Evolutionary conservation across 2,113 vertebrate genomes (phyloP).

Genomic region (Chloropsis cyanopogon): DNA sequence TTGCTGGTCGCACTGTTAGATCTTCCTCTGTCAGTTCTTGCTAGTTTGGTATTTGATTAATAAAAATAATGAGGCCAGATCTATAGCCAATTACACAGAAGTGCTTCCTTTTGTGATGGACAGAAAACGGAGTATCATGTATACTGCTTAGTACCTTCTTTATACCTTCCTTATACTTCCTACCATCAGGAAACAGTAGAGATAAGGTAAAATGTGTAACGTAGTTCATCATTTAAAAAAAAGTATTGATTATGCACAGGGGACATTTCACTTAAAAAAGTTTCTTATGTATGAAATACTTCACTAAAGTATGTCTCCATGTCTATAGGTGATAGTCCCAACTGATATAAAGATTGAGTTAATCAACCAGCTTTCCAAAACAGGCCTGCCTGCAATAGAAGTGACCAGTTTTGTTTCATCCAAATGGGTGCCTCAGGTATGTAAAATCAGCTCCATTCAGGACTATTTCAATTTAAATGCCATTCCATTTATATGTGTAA

Average conservation of each 20-base stretch:
- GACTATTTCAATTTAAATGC: neutral
- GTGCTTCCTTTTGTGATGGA: neutral
- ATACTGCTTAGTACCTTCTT: neutral
- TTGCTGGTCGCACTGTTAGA: neutral
- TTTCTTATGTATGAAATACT: neutral
- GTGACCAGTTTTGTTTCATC: conserved; percentile 95
- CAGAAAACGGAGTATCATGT: neutral
- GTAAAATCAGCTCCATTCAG: neutral
- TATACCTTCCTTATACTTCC: neutral
- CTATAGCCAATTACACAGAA: neutral
- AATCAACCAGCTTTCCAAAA: conserved; percentile 88
- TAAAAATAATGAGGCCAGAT: neutral
- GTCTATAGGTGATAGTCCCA: conserved; percentile 84
- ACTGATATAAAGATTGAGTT: conserved; percentile 90
- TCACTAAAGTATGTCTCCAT: neutral
- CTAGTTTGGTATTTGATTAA: neutral
- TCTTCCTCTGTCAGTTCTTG: neutral
- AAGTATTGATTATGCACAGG: neutral
- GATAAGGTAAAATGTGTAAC: neutral
- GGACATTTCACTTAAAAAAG: neutral
- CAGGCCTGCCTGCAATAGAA: conserved; percentile 89
- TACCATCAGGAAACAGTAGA: neutral
- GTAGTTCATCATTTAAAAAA: neutral
- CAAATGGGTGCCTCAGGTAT: conserved; percentile 95
- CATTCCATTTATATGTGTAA: neutral